Evolutionary conservation across 2,888 invertebrate genomes (phyloP).

Genomic region (Caenorhabditis sinica): DNA sequence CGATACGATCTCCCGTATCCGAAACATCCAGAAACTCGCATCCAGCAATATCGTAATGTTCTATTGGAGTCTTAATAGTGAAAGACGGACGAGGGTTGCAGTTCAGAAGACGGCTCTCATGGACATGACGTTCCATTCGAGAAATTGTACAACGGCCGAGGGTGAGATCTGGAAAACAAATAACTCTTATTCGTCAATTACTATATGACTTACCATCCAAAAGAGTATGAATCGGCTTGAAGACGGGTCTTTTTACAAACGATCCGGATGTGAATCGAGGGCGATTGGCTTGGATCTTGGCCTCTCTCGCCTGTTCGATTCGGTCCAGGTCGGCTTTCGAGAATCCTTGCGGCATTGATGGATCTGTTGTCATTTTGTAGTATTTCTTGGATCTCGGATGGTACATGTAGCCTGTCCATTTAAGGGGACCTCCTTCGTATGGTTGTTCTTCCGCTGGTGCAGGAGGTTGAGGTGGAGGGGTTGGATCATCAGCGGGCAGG

Average conservation of each 20-base stretch:
- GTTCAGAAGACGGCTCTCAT: constrained; percentile 61
- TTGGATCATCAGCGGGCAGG: neutral
- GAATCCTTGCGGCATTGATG: constrained; percentile 45
- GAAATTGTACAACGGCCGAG: constrained; percentile 48
- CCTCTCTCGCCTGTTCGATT: constrained; percentile 48
- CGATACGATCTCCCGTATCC: constrained; percentile 70
- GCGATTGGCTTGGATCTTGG: constrained; percentile 54
- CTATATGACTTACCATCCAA: constrained; percentile 37
- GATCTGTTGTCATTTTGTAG: constrained; percentile 68
- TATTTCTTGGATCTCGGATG: constrained; percentile 72
- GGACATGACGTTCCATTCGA: constrained; percentile 53
- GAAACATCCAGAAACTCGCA: constrained; percentile 77
- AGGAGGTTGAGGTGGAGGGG: neutral
- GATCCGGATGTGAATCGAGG: constrained; percentile 60
- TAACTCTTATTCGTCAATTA: neutral
- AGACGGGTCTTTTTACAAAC: constrained; percentile 51
- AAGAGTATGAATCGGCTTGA: constrained; percentile 46
- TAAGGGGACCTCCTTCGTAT: constrained; percentile 60
- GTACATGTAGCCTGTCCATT: constrained; percentile 69
- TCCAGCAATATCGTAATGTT: constrained; percentile 55
- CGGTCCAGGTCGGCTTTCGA: constrained; percentile 38
- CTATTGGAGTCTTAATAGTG: constrained; percentile 53
- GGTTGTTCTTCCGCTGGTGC: constrained; percentile 21
- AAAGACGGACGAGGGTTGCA: constrained; percentile 45
- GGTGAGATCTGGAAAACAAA: constrained; percentile 25